These are phyloP conservation scores for Artibeus lituratus DNA, from an alignment of 2,797 vertebrate genomes.

Conservation along the genomic window DNA sequence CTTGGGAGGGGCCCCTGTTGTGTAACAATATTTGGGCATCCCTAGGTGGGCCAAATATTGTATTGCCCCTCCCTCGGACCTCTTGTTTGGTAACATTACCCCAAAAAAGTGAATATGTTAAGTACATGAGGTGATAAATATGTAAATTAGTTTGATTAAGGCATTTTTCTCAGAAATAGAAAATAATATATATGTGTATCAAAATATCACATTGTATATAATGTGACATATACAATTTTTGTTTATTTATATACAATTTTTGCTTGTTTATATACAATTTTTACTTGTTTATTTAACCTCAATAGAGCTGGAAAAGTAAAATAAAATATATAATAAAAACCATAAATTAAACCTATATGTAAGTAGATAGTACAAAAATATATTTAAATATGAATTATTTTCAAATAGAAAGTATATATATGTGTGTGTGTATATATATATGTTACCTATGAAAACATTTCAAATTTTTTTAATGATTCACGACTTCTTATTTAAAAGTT, in stretches of 20 bases:
- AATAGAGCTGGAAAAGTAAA: not conserved
- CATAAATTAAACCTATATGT: not conserved
- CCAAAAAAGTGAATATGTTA: not conserved
- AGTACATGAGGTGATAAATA: not conserved
- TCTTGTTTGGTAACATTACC: too few species aligned
- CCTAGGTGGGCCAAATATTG: too few species aligned
- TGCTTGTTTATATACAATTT: not conserved
- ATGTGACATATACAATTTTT: too few species aligned
- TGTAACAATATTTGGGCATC: too few species aligned
- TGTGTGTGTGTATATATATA: not conserved
- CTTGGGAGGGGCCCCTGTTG: too few species aligned
- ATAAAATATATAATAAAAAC: not conserved
- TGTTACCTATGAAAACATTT: not conserved
- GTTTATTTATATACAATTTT: not conserved
- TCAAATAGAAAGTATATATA: not conserved
- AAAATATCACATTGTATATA: conserved; percentile 4
- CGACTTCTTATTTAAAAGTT: not conserved
- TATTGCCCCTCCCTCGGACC: too few species aligned
- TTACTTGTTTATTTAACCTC: not conserved
- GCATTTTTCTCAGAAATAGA: not conserved
- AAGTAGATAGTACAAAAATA: not conserved
- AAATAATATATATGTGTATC: not conserved
- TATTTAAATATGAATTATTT: not conserved
- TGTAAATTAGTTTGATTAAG: not conserved
- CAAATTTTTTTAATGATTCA: not conserved